Conservation (phyloP, 2,113 vertebrate genomes). For the Arenaria interpres region DNA sequence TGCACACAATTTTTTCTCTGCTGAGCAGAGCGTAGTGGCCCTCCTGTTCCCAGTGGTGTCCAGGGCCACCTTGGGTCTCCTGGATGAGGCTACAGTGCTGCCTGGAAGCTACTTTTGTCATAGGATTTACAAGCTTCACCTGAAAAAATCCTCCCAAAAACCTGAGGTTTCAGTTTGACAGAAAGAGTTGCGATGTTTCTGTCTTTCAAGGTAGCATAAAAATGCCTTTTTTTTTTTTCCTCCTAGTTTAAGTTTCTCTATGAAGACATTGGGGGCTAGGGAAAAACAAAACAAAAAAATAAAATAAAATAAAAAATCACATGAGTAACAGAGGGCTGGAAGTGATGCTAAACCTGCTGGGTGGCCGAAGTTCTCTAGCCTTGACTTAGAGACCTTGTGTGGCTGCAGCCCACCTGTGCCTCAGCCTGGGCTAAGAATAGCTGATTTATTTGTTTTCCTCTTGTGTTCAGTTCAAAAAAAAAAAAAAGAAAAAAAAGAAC, state of each 20-base stretch:
- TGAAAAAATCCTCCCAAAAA: neutral
- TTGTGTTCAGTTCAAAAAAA: neutral
- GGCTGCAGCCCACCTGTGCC: slow-evolving; percentile 4
- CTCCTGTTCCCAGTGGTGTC: accelerated
- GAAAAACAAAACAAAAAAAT: neutral
- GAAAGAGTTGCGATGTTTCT: neutral
- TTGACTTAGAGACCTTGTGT: neutral
- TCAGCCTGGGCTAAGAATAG: slow-evolving; percentile 15
- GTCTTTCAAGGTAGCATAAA: neutral
- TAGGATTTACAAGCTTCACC: neutral
- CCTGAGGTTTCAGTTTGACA: neutral
- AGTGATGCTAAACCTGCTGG: neutral
- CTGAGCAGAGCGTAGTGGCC: neutral
- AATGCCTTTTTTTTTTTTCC: neutral
- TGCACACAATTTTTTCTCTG: neutral
- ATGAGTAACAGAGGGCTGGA: neutral
- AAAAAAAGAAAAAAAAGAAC: too few species aligned
- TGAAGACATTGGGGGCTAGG: neutral
- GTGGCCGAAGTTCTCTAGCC: neutral
- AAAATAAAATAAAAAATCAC: neutral
- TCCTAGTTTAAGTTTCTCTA: neutral
- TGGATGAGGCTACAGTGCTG: neutral
- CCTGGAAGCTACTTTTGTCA: neutral
- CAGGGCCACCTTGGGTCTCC: neutral
- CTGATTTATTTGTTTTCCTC: slow-evolving; percentile 40